Evolutionary conservation across 2,113 vertebrate genomes (phyloP).

Genomic region (Theristicus caerulescens): DNA sequence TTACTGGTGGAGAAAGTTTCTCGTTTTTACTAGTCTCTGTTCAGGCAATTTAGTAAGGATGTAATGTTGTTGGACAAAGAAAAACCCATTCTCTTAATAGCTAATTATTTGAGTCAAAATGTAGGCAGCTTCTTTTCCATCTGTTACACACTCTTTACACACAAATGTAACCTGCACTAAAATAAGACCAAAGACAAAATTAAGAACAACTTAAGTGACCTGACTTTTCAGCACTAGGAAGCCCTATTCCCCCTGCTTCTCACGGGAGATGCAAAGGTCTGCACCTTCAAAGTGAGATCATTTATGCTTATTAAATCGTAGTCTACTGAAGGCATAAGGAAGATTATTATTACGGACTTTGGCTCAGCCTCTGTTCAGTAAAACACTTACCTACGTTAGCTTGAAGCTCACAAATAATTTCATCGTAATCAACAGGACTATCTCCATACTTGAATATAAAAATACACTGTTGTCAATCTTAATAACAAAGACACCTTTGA

Average conservation of each 20-base stretch:
- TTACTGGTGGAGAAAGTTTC: neutral
- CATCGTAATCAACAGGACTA: neutral
- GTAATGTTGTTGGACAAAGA: neutral
- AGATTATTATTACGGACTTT: neutral
- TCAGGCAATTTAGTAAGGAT: neutral
- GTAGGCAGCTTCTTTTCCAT: neutral
- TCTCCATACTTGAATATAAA: neutral
- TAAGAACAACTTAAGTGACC: neutral
- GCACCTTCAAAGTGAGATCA: neutral
- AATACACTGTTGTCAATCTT: neutral
- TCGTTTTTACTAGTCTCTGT: neutral
- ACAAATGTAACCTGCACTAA: neutral
- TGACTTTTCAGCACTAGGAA: neutral
- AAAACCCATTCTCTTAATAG: neutral
- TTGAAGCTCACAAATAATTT: neutral
- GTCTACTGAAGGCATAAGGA: neutral
- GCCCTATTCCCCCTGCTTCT: too few species aligned
- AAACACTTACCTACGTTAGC: neutral
- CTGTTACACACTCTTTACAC: neutral
- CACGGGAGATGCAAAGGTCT: neutral
- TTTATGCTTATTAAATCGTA: neutral
- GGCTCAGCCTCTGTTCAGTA: neutral
- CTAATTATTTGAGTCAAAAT: neutral
- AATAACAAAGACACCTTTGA: neutral
- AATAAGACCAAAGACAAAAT: neutral